These are phyloP conservation scores for Distichodus sexfasciatus DNA, from an alignment of 2,797 vertebrate genomes.

Conservation along the genomic window DNA sequence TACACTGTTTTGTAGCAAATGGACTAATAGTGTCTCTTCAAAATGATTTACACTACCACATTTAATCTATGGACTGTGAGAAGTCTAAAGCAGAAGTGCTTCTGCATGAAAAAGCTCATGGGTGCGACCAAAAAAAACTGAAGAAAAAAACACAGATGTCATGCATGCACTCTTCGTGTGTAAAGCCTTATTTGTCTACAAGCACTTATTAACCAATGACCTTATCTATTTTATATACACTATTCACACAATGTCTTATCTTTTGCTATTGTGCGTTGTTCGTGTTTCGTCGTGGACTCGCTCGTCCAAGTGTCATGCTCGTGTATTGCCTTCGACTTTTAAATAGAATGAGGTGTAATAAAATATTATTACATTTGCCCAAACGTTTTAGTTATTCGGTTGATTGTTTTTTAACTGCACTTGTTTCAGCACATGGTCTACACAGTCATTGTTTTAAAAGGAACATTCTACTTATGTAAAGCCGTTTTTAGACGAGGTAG, in stretches of 20 bases:
- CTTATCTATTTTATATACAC: constrained; percentile 76
- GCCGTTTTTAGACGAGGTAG: no score
- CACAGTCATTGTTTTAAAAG: no score
- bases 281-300: constrained; percentile 16
- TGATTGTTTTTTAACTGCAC: no score
- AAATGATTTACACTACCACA: constrained; percentile 18
- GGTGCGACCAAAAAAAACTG: constrained; percentile 70
- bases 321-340: constrained; percentile 46
- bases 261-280: constrained; percentile 65
- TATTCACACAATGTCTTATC: constrained; percentile 67
- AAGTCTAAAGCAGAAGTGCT: constrained; percentile 44
- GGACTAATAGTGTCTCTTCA: not conserved
- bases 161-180: constrained; percentile 72
- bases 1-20: constrained; percentile 54
- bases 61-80: constrained; percentile 21
- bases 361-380: constrained; percentile 50
- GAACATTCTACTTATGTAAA: no score
- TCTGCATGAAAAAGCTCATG: constrained; percentile 69
- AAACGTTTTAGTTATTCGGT: constrained; percentile 4
- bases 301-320: constrained; percentile 22
- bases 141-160: constrained; percentile 71
- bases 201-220: constrained; percentile 73
- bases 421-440: no score
- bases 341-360: constrained; percentile 51
- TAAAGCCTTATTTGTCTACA: constrained; percentile 83